Base-by-base conservation (phyloP, 37 sponge, comb jelly and placozoan species). In the Axinella damicornis region DNA sequence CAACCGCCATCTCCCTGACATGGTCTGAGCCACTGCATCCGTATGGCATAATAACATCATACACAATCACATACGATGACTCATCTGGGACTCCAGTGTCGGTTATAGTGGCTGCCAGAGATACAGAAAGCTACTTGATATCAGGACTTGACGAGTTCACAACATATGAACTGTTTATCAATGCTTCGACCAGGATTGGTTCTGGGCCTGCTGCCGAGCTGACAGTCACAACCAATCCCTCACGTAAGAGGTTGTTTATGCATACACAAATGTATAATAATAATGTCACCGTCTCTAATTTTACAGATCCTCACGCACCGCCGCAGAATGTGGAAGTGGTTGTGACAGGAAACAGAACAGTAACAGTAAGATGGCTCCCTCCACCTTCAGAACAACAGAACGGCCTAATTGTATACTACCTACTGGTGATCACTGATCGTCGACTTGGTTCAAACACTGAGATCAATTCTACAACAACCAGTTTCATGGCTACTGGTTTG, bases 351-450 rank as follows among this genome's bases (percentile, higher is more conserved):
- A 86, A 64, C 30, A 70, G 0, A 4, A 39, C 79, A 2, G 66
- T 35, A 5, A 41, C 52, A 2, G 11, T 80, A 13, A 65, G 31
- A 1, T 80, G 81, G 81, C 27, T 31, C 52, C 58, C 81, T 53
- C 84, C 84, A 28, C 54, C 65, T 22, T 32, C 30, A 1, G 62
- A 70, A 12, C 14, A 61, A 2, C 74, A 37, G 30, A 83, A 83
- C 73, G 84, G 74, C 14, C 46, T 62, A 24, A 73, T 83, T 39
- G 53, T 54, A 4, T 27, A 52, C 22, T 83, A 83, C 74, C 59
- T 16, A 0, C 16, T 73, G 4, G 22, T 62, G 12, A 63, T 71
- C 65, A 40, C 69, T 56, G 73, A 79, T 4, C 13, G 19, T 58
- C 56, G 38, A 14, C 9, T 46, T 46, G 46, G 46, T 46, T 12